These are phyloP conservation scores for Oscheius onirici DNA, from an alignment of 2,888 invertebrate genomes.

Conservation along the genomic window DNA sequence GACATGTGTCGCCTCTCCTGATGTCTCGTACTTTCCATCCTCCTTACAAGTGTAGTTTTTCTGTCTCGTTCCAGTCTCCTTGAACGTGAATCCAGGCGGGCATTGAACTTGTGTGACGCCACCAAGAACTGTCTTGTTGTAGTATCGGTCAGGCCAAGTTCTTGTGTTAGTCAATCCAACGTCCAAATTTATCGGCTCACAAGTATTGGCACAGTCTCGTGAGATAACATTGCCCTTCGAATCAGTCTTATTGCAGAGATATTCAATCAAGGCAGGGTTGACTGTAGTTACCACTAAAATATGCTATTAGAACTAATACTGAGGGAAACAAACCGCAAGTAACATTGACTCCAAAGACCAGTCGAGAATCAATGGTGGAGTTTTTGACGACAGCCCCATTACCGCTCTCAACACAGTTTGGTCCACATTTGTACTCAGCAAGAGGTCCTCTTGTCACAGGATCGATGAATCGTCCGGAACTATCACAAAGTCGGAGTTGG, in stretches of 20 bases:
- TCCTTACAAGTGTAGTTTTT: not conserved
- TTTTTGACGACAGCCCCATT: not conserved
- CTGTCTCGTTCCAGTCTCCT: not conserved
- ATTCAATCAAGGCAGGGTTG: not conserved
- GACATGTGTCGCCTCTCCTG: no score
- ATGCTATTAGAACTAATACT: no score
- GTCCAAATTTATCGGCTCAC: not conserved
- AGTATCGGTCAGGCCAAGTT: not conserved
- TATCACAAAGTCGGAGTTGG: not conserved
- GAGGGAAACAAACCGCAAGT: not conserved
- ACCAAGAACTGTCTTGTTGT: not conserved
- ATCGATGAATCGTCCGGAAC: not conserved
- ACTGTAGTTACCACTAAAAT: not conserved
- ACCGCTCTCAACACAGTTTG: not conserved
- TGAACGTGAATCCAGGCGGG: not conserved
- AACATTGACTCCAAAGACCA: not conserved
- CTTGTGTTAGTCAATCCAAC: not conserved
- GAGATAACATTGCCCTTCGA: not conserved
- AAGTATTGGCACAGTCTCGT: slow-evolving; percentile 1
- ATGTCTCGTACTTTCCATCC: not conserved
- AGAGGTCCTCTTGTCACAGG: not conserved
- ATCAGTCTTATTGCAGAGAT: not conserved
- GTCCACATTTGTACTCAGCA: not conserved
- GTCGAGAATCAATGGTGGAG: not conserved
- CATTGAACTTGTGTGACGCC: not conserved